Percentiles rank a stretch among this genome's conserved stretches.
These are phyloP conservation scores for Pilophorus perplexus DNA, from an alignment of 2,888 invertebrate genomes.

Conservation along the genomic window DNA sequence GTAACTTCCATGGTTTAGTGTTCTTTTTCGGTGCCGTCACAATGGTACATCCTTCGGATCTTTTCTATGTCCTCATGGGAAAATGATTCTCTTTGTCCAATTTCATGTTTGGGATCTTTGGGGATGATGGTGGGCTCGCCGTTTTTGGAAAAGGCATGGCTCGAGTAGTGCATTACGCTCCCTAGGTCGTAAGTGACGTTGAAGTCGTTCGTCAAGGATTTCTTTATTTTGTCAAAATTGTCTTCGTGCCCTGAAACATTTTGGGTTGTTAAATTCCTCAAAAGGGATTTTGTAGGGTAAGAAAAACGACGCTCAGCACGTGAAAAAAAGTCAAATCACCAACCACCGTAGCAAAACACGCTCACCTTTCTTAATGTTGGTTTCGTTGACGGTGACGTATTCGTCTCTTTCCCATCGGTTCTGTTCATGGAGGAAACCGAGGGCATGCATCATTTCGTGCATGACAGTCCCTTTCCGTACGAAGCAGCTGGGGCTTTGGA, in stretches of 20 bases:
- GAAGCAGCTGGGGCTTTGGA: conserved; percentile 72
- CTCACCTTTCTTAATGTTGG: conserved; percentile 69
- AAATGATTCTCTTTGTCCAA: conserved; percentile 74
- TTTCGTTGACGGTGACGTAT: conserved; percentile 64
- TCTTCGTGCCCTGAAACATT: conserved; percentile 58
- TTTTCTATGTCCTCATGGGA: conserved; percentile 72
- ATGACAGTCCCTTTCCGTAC: conserved; percentile 70
- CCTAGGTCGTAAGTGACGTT: conserved; percentile 74
- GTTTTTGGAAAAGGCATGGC: conserved; percentile 72
- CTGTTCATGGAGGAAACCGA: conserved; percentile 80
- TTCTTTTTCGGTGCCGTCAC: conserved; percentile 51
- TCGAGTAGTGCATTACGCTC: conserved; percentile 82
- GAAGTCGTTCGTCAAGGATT: conserved; percentile 60
- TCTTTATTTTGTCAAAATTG: conserved; percentile 69
- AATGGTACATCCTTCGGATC: conserved; percentile 73
- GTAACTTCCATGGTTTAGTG: not conserved
- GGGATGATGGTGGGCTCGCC: conserved; percentile 68
- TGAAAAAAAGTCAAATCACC: no score
- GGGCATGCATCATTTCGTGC: conserved; percentile 76
- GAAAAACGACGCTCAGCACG: no score
- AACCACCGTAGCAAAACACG: no score
- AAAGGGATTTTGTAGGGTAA: no score
- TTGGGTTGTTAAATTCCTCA: not conserved
- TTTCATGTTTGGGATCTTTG: conserved; percentile 51
- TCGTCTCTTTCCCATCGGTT: conserved; percentile 73